These are phyloP conservation scores for Hemiscyllium ocellatum DNA, from an alignment of 2,113 vertebrate species.

Conservation along the genomic window DNA sequence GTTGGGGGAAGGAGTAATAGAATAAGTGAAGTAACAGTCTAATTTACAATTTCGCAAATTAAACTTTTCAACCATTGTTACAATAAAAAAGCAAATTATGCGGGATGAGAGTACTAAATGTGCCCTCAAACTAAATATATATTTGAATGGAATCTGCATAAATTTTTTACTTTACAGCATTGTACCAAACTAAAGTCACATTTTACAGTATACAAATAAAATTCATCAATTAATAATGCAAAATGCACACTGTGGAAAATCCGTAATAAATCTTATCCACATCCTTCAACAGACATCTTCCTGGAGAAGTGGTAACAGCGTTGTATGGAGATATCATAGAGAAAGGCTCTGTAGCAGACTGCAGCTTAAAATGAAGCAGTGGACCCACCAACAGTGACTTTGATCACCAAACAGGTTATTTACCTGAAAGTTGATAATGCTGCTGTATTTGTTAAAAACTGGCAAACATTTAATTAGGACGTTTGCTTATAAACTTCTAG, in stretches of 20 bases:
- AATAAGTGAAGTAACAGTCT: slow-evolving; percentile 43
- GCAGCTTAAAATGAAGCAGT: neutral
- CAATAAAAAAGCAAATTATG: slow-evolving; percentile 6
- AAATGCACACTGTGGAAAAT: neutral
- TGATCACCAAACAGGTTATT: neutral
- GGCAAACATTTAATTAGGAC: neutral
- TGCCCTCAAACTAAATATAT: neutral
- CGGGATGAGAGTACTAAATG: neutral
- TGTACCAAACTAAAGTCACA: neutral
- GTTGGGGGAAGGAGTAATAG: slow-evolving; percentile 50
- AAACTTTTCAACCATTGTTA: slow-evolving; percentile 26
- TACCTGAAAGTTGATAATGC: neutral
- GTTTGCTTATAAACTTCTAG: neutral
- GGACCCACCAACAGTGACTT: neutral
- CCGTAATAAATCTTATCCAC: neutral
- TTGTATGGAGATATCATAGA: neutral
- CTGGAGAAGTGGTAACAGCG: neutral
- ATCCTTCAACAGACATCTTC: neutral
- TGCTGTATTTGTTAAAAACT: neutral
- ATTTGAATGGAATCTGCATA: slow-evolving; percentile 1
- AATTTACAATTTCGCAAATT: slow-evolving; percentile 45
- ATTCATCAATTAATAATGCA: slow-evolving; percentile 20
- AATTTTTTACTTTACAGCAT: neutral
- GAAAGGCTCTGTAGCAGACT: neutral
- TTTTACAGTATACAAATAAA: neutral